Evolutionary conservation across 2,113 vertebrate species (phyloP).

Genomic region (Spizaetus ornatus): DNA sequence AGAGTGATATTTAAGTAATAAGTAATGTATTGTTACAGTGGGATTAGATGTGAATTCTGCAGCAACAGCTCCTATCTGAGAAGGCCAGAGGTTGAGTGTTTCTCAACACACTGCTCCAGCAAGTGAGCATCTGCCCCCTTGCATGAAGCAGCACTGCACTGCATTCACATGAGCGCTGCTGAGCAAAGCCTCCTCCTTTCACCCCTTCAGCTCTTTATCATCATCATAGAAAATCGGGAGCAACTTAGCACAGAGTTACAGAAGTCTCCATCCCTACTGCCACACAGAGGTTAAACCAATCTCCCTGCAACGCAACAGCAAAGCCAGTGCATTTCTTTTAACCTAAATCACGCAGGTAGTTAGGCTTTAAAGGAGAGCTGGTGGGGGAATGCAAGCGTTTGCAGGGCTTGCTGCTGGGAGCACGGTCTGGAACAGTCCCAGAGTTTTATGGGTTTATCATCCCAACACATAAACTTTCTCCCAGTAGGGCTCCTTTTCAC

Average conservation of each 20-base stretch:
- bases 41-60: not conserved
- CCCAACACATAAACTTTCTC: not conserved
- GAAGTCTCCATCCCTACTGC: not conserved
- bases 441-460: conserved; percentile 24
- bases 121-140: not conserved
- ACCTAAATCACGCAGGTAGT: not conserved
- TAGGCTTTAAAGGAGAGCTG: not conserved
- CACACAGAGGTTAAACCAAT: not conserved
- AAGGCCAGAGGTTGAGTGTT: not conserved
- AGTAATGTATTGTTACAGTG: not conserved
- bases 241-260: not conserved
- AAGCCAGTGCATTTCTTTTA: not conserved
- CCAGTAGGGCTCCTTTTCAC: not conserved
- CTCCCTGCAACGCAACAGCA: not conserved
- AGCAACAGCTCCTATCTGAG: not conserved
- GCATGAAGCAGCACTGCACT: not conserved
- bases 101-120: not conserved
- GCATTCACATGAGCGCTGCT: not conserved
- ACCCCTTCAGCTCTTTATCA: not conserved
- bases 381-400: not conserved
- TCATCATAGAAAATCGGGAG: not conserved
- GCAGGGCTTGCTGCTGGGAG: not conserved
- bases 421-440: not conserved
- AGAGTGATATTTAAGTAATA: not conserved
- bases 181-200: not conserved